Evolutionary conservation across 2,888 invertebrate genomes (phyloP), one percentile per base, ranked within the genome.

Genomic region (Nebria salina): DNA sequence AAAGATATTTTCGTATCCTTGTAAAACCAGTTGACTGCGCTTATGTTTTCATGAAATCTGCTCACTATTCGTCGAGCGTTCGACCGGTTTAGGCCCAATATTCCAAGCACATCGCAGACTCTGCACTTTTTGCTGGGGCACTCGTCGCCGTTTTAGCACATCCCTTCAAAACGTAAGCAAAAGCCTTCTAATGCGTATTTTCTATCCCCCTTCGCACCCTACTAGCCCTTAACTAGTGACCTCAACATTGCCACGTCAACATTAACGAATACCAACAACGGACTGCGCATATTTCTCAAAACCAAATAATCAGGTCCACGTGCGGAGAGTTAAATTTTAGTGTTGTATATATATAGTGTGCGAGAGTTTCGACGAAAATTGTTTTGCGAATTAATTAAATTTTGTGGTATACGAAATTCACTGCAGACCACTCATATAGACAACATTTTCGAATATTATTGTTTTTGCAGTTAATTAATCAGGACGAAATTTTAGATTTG

Each of bases 231-330:
- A 41, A 41, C 72, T 25, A 68, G 25, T 15, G 25, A 25, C 20
- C 25, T 68, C 68, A 25, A 15, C 25, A 68, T 25, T 15, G 25
- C 25, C 68, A 15, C 15, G 68, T 25, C 42, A 15, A 73, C 73
- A 73, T 75, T 75, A 75, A 65, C 75, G 75, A 75, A 75, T 64
- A 65, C 64, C 54, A 54, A 54, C 54, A 54, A 54, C 54, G 13
- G 34, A 4, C 11, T 11, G 75, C 20, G 64, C 34, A 75, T 75
- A 75, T 75, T 75, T 75, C 75, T 64, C 75, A 54, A 75, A 54
- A 75, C 75, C 65, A 75, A 75, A 75, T 75, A 43, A 75, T 75
- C 75, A 75, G 75, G 64, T 54, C 65, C 75, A 73, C 73, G 73
- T 42, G 43, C 73, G 73, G 42, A 73, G 43, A 15, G 73, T 73